Conservation (phyloP, 2,113 vertebrate genomes). For the Rhadina sibilatrix region DNA sequence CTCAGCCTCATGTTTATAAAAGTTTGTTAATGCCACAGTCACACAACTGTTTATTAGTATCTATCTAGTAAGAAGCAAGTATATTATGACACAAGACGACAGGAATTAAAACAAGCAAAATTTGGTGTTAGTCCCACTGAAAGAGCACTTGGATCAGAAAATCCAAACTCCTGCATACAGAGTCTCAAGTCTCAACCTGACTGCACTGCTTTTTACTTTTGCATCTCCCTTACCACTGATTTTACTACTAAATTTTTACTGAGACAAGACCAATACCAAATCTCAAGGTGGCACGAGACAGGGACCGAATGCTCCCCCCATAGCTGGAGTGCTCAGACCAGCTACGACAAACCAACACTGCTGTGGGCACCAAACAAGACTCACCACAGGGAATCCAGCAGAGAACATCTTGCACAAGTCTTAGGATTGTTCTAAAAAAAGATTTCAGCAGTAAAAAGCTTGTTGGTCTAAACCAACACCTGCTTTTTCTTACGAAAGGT, state of each 20-base stretch:
- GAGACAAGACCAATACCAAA: background rate
- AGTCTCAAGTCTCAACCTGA: background rate
- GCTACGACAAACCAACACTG: accelerated
- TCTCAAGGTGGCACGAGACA: background rate
- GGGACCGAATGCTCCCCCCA: background rate
- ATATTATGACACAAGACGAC: accelerated
- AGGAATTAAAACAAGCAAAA: background rate
- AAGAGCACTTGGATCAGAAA: background rate
- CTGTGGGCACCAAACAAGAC: background rate
- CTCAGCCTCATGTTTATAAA: background rate
- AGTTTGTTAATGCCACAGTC: background rate
- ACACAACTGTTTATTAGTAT: background rate
- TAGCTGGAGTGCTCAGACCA: background rate
- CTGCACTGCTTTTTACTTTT: background rate
- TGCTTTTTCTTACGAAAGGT: background rate
- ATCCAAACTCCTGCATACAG: background rate
- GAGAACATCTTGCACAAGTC: background rate
- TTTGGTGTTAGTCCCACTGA: background rate
- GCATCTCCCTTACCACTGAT: background rate
- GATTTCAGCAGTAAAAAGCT: background rate
- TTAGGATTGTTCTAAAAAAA: background rate
- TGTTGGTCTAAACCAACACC: background rate
- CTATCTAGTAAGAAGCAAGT: background rate
- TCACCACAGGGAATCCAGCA: background rate
- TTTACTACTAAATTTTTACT: background rate